These are phyloP conservation scores for Rafetus swinhoei DNA, from an alignment of 2,113 vertebrate genomes.

Conservation along the genomic window DNA sequence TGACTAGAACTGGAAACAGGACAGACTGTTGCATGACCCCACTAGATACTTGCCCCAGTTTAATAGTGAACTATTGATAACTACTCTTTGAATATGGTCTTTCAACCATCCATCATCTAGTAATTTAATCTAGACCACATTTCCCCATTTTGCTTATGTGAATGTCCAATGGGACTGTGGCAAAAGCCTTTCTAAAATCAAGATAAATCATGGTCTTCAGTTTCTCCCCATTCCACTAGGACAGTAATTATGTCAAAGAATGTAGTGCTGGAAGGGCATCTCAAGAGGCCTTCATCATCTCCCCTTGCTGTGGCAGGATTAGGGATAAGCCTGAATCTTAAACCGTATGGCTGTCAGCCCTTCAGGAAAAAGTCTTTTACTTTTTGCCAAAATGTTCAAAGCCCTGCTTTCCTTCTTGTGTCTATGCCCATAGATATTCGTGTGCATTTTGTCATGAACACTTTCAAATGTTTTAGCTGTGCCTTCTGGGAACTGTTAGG, in stretches of 20 bases:
- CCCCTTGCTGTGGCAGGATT: neutral
- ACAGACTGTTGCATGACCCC: neutral
- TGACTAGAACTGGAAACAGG: neutral
- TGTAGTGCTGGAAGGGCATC: neutral
- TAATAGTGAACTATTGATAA: neutral
- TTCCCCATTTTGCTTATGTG: neutral
- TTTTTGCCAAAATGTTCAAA: neutral
- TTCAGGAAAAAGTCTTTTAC: neutral
- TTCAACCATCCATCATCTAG: neutral
- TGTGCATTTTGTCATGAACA: neutral
- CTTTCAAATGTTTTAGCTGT: neutral
- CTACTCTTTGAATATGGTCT: neutral
- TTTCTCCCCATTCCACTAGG: neutral
- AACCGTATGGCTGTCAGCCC: neutral
- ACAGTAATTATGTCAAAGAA: neutral
- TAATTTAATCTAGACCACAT: neutral
- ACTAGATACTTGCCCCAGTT: neutral
- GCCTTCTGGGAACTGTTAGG: neutral
- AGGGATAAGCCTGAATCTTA: neutral
- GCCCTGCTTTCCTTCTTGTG: neutral
- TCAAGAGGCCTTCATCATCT: neutral
- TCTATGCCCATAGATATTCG: neutral
- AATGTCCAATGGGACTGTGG: neutral
- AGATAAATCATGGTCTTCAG: neutral
- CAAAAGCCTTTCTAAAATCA: neutral